A percentile compares a stretch with the other conserved stretches of the same genome.
Evolutionary conservation across 2,888 invertebrate genomes (phyloP).

Genomic region (Falcaria lacertinaria): DNA sequence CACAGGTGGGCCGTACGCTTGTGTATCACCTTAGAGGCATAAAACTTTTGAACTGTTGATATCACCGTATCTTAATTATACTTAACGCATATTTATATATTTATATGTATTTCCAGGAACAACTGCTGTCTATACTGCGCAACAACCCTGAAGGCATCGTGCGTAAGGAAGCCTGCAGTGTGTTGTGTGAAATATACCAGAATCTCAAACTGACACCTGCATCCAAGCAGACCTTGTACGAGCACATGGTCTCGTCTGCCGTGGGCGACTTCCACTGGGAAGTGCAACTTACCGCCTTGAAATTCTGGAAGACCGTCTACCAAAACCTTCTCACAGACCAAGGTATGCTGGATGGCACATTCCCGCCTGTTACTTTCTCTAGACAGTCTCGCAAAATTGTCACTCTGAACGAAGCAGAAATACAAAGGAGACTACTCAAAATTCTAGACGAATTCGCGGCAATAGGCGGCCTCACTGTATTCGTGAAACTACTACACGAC

Average conservation of each 20-base stretch:
- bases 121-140: slow-evolving; percentile 78
- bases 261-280: slow-evolving; percentile 90
- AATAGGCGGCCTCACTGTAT: slow-evolving; percentile 84
- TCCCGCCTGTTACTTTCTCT: slow-evolving; percentile 89
- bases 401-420: slow-evolving; percentile 83
- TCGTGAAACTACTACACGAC: slow-evolving; percentile 83
- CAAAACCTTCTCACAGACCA: slow-evolving; percentile 83
- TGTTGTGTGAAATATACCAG: slow-evolving; percentile 83
- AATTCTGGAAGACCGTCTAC: slow-evolving; percentile 86
- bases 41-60: too few species aligned
- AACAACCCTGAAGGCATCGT: slow-evolving; percentile 89
- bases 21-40: too few species aligned
- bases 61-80: too few species aligned
- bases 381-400: slow-evolving; percentile 89
- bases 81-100: not conserved
- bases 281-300: slow-evolving; percentile 85
- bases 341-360: slow-evolving; percentile 91
- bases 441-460: slow-evolving; percentile 83
- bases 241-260: slow-evolving; percentile 83
- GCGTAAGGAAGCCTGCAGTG: slow-evolving; percentile 84
- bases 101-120: slow-evolving; percentile 49
- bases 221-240: slow-evolving; percentile 78
- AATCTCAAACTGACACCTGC: slow-evolving; percentile 79
- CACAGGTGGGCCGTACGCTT: too few species aligned
- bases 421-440: slow-evolving; percentile 81